Conservation (phyloP, 1,140 invertebrate genomes). For the Tetragnatha versicolor region DNA sequence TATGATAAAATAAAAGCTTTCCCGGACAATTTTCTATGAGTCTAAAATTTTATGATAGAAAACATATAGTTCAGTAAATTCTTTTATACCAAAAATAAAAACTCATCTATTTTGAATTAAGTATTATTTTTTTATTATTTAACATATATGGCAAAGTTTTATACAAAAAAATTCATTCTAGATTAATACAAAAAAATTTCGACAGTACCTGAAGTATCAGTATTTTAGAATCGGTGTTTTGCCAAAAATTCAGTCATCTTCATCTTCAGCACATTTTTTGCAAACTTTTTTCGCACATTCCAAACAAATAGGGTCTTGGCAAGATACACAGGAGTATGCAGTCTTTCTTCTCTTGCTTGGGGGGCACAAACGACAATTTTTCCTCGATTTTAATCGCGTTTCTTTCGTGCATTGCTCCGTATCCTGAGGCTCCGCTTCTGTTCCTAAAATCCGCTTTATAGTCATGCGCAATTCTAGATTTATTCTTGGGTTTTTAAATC, state of each 20-base stretch:
- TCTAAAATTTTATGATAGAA: too few species aligned
- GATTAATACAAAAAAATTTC: neutral
- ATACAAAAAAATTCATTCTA: neutral
- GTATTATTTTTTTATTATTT: neutral
- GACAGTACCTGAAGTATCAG: neutral
- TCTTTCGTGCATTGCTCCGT: neutral
- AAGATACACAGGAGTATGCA: neutral
- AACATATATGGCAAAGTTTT: too few species aligned
- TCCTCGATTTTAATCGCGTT: neutral
- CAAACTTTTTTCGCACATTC: neutral
- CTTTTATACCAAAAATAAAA: too few species aligned
- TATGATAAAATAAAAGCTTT: too few species aligned
- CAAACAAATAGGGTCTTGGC: neutral
- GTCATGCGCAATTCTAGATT: neutral
- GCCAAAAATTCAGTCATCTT: neutral
- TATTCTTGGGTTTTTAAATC: neutral
- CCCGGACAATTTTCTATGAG: too few species aligned
- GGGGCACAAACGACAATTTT: neutral
- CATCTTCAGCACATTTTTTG: neutral
- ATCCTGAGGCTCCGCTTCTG: neutral
- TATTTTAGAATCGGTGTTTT: neutral
- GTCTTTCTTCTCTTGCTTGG: conserved; percentile 7
- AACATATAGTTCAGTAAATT: too few species aligned
- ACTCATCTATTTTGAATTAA: too few species aligned
- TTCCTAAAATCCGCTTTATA: neutral